Evolutionary conservation across 2,113 vertebrate species (phyloP).

Genomic region (Toxotes jaculatrix): DNA sequence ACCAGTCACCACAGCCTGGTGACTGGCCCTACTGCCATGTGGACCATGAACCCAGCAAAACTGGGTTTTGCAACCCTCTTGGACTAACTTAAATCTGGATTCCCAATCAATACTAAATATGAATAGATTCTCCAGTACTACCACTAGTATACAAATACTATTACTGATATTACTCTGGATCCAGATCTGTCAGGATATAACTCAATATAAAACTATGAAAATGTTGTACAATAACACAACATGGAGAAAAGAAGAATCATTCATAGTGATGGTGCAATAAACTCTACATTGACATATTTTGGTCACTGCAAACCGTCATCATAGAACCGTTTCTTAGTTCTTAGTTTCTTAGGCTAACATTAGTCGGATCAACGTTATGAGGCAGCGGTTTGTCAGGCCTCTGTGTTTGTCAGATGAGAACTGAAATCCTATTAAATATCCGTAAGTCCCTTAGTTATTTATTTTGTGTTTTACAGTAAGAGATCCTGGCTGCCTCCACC

Average conservation of each 20-base stretch:
- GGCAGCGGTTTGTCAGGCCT: neutral
- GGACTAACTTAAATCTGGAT: neutral
- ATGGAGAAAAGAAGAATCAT: neutral
- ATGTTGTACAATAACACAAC: neutral
- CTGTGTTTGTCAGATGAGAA: conserved; percentile 14
- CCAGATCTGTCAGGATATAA: neutral
- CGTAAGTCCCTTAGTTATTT: conserved; percentile 24
- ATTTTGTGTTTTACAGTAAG: conserved; percentile 45
- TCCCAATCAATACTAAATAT: neutral
- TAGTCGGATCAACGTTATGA: neutral
- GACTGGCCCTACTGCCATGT: neutral
- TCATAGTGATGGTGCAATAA: neutral
- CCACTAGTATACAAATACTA: neutral
- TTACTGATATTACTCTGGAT: neutral
- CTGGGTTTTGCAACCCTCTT: conserved; percentile 1
- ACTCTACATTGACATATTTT: neutral
- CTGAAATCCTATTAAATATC: conserved; percentile 50
- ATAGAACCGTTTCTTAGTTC: neutral
- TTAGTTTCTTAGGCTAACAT: neutral
- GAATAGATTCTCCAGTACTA: neutral
- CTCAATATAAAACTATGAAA: neutral
- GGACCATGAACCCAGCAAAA: neutral
- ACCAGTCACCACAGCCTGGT: conserved; percentile 18
- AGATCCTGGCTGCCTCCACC: conserved; percentile 38
- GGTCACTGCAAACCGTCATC: neutral